Conservation (phyloP, 2,888 invertebrate genomes). For the Ferdinandea cuprea region DNA sequence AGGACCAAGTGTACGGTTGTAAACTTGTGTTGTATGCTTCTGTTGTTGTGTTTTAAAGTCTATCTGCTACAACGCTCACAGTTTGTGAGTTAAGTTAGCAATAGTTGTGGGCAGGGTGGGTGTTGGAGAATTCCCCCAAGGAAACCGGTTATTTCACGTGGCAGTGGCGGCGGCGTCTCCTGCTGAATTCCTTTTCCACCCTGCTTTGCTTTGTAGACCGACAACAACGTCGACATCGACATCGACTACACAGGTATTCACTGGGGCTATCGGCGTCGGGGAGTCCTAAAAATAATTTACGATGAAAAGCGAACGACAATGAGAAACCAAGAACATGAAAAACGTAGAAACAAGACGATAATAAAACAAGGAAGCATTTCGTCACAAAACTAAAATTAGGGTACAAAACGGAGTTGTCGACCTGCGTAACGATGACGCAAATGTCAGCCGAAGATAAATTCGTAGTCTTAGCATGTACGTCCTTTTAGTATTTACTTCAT, state of each 20-base stretch:
- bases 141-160: constrained; percentile 20
- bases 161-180: constrained; percentile 19
- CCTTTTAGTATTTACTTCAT: constrained; percentile 20
- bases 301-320: constrained; percentile 40
- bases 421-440: constrained; percentile 41
- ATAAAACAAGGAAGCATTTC: constrained; percentile 66
- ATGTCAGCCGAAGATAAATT: constrained; percentile 51
- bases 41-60: constrained; percentile 26
- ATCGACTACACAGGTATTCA: constrained; percentile 52
- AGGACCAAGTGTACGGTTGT: constrained; percentile 28
- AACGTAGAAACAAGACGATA: constrained; percentile 15
- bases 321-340: not conserved
- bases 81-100: constrained; percentile 50
- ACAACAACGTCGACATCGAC: constrained; percentile 8
- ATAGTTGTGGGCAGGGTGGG: constrained; percentile 12
- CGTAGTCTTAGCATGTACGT: not conserved
- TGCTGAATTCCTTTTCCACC: constrained; percentile 16
- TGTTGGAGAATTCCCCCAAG: constrained; percentile 4
- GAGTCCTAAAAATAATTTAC: constrained; percentile 53
- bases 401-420: constrained; percentile 24
- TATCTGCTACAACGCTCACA: constrained; percentile 37
- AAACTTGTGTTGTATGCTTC: constrained; percentile 23
- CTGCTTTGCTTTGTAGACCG: constrained; percentile 17
- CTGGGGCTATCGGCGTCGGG: constrained; percentile 23
- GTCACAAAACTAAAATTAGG: constrained; percentile 55